These are phyloP conservation scores for Timema cristinae DNA, from an alignment of 2,888 invertebrate genomes.

Conservation along the genomic window DNA sequence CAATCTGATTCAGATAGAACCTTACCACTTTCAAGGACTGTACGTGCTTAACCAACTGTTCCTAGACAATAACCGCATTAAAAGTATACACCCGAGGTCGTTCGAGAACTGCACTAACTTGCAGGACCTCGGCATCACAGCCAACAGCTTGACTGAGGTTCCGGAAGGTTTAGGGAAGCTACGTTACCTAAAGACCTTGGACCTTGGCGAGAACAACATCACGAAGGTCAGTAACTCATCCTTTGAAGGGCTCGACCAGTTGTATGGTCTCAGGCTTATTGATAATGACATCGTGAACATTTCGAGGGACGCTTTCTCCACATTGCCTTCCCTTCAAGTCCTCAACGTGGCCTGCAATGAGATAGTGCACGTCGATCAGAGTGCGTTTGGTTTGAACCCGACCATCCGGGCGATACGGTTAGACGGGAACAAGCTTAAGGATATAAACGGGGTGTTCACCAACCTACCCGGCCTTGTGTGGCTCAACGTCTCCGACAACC, in stretches of 20 bases:
- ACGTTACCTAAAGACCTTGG: constrained; percentile 67
- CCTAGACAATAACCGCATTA: constrained; percentile 69
- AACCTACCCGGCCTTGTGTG: constrained; percentile 69
- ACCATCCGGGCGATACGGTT: constrained; percentile 70
- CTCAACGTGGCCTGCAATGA: constrained; percentile 77
- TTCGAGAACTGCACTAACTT: constrained; percentile 75
- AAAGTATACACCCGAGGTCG: constrained; percentile 62
- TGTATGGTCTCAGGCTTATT: constrained; percentile 72
- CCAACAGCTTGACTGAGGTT: constrained; percentile 65
- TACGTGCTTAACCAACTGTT: constrained; percentile 69
- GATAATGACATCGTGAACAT: constrained; percentile 75
- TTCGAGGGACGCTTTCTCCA: constrained; percentile 68
- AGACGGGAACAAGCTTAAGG: constrained; percentile 72
- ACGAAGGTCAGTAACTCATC: constrained; percentile 65
- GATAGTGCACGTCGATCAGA: constrained; percentile 71
- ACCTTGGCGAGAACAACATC: constrained; percentile 78
- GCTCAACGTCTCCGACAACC: constrained; percentile 78
- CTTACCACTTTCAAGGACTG: constrained; percentile 67
- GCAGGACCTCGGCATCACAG: constrained; percentile 71
- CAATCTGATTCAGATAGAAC: constrained; percentile 63
- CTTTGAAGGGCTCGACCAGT: constrained; percentile 67
- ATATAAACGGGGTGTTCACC: constrained; percentile 73
- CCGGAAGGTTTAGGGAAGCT: constrained; percentile 68
- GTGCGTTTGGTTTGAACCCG: constrained; percentile 69
- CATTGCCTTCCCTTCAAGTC: constrained; percentile 67